A percentile compares a stretch with the other conserved stretches of the same genome.
Conservation (phyloP, 2,888 invertebrate species). For the Watsonalla binaria region DNA sequence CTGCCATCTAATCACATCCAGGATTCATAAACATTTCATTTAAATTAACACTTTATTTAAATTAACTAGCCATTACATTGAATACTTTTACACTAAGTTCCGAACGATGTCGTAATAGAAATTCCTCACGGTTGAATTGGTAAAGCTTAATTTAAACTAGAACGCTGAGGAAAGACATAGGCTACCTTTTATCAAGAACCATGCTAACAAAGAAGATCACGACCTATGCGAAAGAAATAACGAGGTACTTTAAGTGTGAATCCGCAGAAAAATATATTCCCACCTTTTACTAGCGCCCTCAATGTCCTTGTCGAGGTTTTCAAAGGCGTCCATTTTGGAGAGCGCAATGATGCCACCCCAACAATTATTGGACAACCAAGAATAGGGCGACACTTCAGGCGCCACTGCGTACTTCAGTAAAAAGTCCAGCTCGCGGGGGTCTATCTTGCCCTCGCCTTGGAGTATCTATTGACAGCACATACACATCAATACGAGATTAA, state of each 20-base stretch:
- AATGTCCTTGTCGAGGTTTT: slow-evolving; percentile 92
- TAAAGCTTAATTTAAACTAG: not conserved
- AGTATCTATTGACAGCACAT: slow-evolving; percentile 33
- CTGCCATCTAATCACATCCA: slow-evolving; percentile 83
- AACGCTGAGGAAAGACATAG: no score
- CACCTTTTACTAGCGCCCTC: slow-evolving; percentile 91
- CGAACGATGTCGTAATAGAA: no score
- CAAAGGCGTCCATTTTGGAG: slow-evolving; percentile 86
- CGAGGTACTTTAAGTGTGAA: no score
- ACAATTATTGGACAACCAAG: slow-evolving; percentile 86
- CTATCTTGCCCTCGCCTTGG: slow-evolving; percentile 81
- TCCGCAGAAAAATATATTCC: not conserved
- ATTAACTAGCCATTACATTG: not conserved
- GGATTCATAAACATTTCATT: not conserved
- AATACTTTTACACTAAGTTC: no score
- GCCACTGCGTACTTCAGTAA: slow-evolving; percentile 90
- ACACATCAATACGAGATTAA: not conserved
- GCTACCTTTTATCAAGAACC: no score
- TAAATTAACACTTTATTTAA: not conserved
- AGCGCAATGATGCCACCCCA: slow-evolving; percentile 92
- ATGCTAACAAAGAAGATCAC: no score
- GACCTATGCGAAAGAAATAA: no score
- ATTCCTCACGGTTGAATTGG: not conserved
- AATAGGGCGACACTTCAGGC: slow-evolving; percentile 86
- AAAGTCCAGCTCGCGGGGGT: slow-evolving; percentile 89